Conservation (phyloP, 2,888 invertebrate genomes). For the Xylota segnis region DNA sequence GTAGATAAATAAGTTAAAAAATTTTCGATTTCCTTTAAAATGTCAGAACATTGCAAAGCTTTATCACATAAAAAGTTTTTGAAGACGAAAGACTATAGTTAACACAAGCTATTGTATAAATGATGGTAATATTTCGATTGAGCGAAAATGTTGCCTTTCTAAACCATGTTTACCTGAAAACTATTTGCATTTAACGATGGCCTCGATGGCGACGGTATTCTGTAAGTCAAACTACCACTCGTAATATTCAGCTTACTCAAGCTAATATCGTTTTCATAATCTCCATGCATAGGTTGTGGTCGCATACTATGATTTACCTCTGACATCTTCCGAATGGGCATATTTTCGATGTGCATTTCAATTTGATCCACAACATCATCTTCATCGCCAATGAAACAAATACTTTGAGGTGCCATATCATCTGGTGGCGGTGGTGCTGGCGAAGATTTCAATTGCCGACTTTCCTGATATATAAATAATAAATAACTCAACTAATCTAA, state of each 20-base stretch:
- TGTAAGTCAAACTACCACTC: conserved; percentile 94
- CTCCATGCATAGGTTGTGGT: conserved; percentile 59
- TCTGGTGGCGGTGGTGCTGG: conserved; percentile 87
- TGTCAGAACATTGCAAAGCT: too few species aligned
- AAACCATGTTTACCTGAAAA: conserved; percentile 85
- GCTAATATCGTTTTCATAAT: conserved; percentile 87
- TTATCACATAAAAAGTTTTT: too few species aligned
- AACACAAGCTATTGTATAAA: too few species aligned
- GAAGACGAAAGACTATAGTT: too few species aligned
- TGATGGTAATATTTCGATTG: too few species aligned
- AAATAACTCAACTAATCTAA: background rate
- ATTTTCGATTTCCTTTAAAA: too few species aligned
- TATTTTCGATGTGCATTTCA: conserved; percentile 83
- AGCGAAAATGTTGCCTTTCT: too few species aligned
- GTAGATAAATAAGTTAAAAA: too few species aligned
- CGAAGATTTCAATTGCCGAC: conserved; percentile 79
- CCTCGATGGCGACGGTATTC: conserved; percentile 94
- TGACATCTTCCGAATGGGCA: conserved; percentile 79
- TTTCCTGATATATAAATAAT: conserved; percentile 77
- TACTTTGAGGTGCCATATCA: conserved; percentile 97
- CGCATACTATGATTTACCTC: conserved; percentile 77
- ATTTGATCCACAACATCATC: conserved; percentile 84
- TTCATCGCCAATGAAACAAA: conserved; percentile 94
- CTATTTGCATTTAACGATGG: conserved; percentile 90
- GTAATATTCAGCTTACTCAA: conserved; percentile 93